Percentiles rank a stretch among this genome's conserved stretches.
Evolutionary conservation across 2,113 vertebrate species (phyloP).

Genomic region (Oostethus manadensis): DNA sequence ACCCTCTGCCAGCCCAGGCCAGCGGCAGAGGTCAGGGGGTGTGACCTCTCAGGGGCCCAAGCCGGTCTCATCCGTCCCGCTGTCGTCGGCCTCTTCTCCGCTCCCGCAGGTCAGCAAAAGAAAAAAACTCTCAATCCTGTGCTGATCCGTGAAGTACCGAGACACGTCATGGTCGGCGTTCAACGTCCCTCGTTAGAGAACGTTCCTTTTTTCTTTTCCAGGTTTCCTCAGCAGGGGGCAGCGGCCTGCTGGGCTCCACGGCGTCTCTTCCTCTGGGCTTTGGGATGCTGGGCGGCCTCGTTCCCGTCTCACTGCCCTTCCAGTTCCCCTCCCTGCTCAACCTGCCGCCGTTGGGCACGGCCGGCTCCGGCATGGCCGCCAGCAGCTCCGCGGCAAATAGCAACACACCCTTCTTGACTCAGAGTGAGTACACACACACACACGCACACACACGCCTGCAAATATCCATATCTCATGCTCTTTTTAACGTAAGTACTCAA

Average conservation of each 20-base stretch:
- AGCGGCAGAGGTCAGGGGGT: slow-evolving; percentile 60
- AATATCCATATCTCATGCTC: too few relatives aligned
- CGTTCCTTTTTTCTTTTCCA: slow-evolving; percentile 51
- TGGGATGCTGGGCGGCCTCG: slow-evolving; percentile 94
- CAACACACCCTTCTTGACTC: slow-evolving; percentile 68
- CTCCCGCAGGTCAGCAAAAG: slow-evolving; percentile 71
- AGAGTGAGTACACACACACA: slow-evolving; percentile 72
- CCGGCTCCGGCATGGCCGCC: slow-evolving; percentile 67
- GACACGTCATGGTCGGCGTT: too few relatives aligned
- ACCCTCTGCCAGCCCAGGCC: slow-evolving; percentile 44
- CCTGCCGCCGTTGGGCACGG: slow-evolving; percentile 77
- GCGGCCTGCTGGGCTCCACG: slow-evolving; percentile 78
- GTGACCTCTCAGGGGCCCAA: slow-evolving; percentile 69
- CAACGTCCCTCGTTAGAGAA: too few relatives aligned
- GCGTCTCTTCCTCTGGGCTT: slow-evolving; percentile 88
- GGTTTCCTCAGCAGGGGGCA: slow-evolving; percentile 83
- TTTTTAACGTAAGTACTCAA: too few relatives aligned
- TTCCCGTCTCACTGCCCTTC: slow-evolving; percentile 94
- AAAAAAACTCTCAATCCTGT: too few relatives aligned
- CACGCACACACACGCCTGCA: too few relatives aligned
- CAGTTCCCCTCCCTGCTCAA: slow-evolving; percentile 90
- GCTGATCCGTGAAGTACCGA: too few relatives aligned
- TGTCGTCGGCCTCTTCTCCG: slow-evolving; percentile 59
- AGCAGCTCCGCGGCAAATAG: slow-evolving; percentile 54
- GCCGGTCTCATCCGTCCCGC: slow-evolving; percentile 56